Conservation (phyloP, 2,888 invertebrate genomes). For the Dolomedes plantarius region DNA sequence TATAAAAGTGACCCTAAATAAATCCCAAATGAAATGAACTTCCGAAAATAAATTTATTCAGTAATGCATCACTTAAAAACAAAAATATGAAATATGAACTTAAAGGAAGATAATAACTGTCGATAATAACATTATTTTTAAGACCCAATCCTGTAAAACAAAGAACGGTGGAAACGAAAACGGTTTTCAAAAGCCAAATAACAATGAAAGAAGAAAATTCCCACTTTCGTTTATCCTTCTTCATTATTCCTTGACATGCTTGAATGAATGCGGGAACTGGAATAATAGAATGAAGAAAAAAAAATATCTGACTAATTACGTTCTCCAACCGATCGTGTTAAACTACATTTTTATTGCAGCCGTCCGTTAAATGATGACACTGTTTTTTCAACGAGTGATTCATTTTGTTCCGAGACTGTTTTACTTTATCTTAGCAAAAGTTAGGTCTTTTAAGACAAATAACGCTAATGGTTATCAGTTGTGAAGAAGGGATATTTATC, state of each 20-base stretch:
- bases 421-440: neutral
- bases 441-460: neutral
- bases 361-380: neutral
- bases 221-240: neutral
- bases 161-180: no score
- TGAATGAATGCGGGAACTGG: neutral
- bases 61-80: no score
- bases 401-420: neutral
- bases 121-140: no score
- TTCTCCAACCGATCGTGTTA: neutral
- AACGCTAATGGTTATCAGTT: neutral
- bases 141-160: no score
- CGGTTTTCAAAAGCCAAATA: neutral
- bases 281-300: neutral
- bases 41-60: no score
- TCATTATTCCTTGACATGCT: neutral
- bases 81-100: no score
- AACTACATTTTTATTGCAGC: neutral
- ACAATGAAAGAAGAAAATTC: neutral
- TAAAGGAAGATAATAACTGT: no score
- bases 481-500: neutral
- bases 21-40: no score
- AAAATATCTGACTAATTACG: neutral
- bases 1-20: no score
- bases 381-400: neutral